Conservation (phyloP, 2,113 vertebrate genomes). For the Odobenus rosmarus region DNA sequence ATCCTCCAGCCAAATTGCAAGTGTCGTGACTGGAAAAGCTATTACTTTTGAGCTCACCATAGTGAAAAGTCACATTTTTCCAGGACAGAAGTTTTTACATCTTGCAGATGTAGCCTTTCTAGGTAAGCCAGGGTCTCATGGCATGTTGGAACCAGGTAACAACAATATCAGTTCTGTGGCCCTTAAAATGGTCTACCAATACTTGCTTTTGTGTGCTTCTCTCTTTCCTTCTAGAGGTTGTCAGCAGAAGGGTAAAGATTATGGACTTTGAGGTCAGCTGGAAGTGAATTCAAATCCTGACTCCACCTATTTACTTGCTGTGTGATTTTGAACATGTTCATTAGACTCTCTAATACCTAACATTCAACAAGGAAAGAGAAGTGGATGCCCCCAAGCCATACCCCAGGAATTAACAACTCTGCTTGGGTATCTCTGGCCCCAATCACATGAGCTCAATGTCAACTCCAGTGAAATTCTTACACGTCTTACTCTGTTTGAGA, state of each 20-base stretch:
- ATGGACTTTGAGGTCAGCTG: background rate
- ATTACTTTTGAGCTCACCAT: slow-evolving; percentile 49
- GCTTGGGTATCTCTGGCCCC: background rate
- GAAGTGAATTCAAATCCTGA: background rate
- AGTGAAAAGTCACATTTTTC: slow-evolving; percentile 38
- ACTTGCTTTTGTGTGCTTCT: background rate
- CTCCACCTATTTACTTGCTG: background rate
- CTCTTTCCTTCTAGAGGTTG: slow-evolving; percentile 15
- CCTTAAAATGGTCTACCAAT: background rate
- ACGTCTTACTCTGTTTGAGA: background rate
- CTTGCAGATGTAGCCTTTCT: slow-evolving; percentile 25
- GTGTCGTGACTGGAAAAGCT: slow-evolving; percentile 55
- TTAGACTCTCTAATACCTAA: background rate
- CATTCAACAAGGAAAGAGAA: background rate
- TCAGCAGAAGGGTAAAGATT: background rate
- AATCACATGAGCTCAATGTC: background rate
- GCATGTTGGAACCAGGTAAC: background rate
- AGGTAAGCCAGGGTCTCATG: background rate
- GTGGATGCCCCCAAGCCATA: background rate
- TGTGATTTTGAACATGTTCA: background rate
- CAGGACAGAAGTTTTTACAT: slow-evolving; percentile 39
- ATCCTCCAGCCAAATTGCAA: slow-evolving; percentile 64
- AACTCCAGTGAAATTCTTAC: background rate
- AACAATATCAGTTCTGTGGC: background rate
- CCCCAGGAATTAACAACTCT: background rate